phyloP scores from a whole-genome alignment of 1,140 invertebrate species.

The Cephus cinctus region DNA sequence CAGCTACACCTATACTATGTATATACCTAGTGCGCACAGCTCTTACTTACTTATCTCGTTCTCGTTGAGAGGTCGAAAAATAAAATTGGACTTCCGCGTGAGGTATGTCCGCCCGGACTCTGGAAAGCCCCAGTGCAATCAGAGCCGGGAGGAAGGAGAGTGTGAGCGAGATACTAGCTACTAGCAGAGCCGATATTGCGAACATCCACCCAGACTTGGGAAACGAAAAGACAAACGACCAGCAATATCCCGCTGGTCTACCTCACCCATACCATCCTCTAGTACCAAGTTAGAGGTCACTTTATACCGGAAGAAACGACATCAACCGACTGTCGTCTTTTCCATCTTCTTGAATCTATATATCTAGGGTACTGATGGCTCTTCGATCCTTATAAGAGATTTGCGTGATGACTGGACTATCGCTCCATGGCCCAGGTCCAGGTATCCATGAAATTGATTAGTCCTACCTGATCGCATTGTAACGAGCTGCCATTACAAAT shows the following conservation, averaged over 20 bases:
- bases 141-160: slow-evolving; percentile 2
- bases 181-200: slow-evolving; percentile 17
- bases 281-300: slow-evolving; percentile 9
- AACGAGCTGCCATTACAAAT: too few species aligned
- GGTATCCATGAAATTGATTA: too few species aligned
- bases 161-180: background rate
- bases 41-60: too few species aligned
- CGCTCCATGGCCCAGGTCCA: too few species aligned
- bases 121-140: slow-evolving; percentile 17
- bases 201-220: slow-evolving; percentile 10
- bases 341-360: too few species aligned
- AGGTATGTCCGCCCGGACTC: slow-evolving; percentile 15
- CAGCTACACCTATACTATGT: too few species aligned
- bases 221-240: slow-evolving; percentile 18
- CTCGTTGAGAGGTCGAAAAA: slow-evolving; percentile 15
- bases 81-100: slow-evolving; percentile 16
- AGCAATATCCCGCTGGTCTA: slow-evolving; percentile 16
- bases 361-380: too few species aligned
- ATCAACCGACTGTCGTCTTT: slow-evolving; percentile 2
- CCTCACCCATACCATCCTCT: slow-evolving; percentile 2
- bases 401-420: too few species aligned
- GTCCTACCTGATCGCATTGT: too few species aligned
- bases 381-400: too few species aligned
- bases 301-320: slow-evolving; percentile 15
- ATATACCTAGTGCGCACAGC: too few species aligned